Evolutionary conservation across 2,888 invertebrate genomes (phyloP), one percentile per base, ranked within the genome.

Genomic region (Crioceris asparagi): DNA sequence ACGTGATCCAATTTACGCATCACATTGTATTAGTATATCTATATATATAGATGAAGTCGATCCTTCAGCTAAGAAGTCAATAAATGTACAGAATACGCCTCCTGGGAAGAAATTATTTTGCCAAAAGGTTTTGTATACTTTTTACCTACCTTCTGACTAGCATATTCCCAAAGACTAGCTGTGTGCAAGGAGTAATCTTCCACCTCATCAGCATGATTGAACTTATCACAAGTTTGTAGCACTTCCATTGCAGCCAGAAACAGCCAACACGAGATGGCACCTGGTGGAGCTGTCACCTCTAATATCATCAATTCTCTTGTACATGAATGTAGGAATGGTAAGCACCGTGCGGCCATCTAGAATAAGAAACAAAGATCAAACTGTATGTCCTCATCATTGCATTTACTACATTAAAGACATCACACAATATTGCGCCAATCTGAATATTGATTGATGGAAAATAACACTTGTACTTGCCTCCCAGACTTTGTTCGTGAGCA

Each of bases 261-360:
- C 39, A 91, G 80, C 94, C 94, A 96, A 59, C 91, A 92, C 19
- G 85, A 79, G 2, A 87, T 70, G 0, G 92, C 86, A 23, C 94
- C 94, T 14, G 78, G 77, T 17, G 85, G 83, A 36, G 79, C 74
- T 32, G 72, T 72, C 16, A 91, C 77, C 57, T 88, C 85, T 14
- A 96, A 68, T 25, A 90, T 72, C 17, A 77, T 72, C 33, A 94
- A 64, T 65, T 96, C 94, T 35, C 86, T 78, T 26, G 90, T 68
- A 29, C 88, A 88, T 46, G 87, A 87, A 64, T 93, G 90, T 30
- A 96, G 77, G 57, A 92, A 94, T 29, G 83, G 82, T 40, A 94
- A 71, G 46, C 92, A 83, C 33, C 94, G 75, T 53, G 86, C 81
- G 1, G 93, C 91, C 50, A 94, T 80, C 83, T 77, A 45, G 39